phyloP scores from a whole-genome alignment of 2,888 invertebrate species.

The Scaeva pyrastri region DNA sequence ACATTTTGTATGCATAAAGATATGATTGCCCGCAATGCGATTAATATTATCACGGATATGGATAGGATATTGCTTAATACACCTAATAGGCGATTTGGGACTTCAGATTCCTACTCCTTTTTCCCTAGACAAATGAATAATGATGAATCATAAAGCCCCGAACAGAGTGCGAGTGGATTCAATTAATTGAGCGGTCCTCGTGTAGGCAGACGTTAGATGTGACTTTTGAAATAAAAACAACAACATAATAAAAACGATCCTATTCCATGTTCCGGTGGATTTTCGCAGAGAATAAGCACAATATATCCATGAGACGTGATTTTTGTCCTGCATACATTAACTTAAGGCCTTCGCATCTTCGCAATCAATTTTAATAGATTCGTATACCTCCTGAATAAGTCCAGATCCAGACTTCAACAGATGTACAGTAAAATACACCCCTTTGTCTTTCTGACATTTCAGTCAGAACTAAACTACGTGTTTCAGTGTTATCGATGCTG shows the following conservation, averaged over 20 bases:
- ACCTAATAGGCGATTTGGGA: neutral
- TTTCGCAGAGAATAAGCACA: neutral
- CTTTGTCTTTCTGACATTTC: neutral
- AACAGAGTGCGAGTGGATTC: neutral
- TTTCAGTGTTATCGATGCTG: conserved; percentile 7
- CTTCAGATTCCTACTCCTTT: no score
- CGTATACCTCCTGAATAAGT: neutral
- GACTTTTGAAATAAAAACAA: neutral
- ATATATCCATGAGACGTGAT: conserved; percentile 44
- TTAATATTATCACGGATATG: neutral
- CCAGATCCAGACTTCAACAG: neutral
- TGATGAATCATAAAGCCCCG: neutral
- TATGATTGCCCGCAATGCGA: neutral
- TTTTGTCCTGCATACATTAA: neutral
- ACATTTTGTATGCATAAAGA: neutral
- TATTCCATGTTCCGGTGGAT: neutral
- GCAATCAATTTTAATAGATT: conserved; percentile 59
- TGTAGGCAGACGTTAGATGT: neutral
- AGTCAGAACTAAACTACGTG: neutral
- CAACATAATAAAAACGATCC: neutral
- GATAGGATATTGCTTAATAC: neutral
- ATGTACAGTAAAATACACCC: neutral
- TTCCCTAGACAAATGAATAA: conserved; percentile 1
- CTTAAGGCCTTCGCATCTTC: neutral
- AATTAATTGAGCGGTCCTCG: neutral